phyloP scores from a whole-genome alignment of 2,888 invertebrate genomes.

The Lottia scabra region DNA sequence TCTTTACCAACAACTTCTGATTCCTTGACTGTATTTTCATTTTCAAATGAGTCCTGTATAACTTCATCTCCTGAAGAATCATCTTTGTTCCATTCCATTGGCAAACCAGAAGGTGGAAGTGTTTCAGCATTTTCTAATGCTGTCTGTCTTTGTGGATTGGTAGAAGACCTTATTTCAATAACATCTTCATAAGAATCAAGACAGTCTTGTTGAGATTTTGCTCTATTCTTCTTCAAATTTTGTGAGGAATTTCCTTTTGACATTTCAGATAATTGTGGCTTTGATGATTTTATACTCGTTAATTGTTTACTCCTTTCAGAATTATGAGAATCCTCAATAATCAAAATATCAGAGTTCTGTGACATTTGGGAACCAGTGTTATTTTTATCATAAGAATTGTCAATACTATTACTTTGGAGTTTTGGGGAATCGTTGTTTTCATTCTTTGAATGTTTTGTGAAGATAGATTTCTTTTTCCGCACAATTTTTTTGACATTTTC shows the following conservation, averaged over 20 bases:
- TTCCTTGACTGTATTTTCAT: slow-evolving; percentile 5
- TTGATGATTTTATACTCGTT: no score
- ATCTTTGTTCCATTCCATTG: background rate
- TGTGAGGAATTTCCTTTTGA: no score
- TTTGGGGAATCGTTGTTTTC: no score
- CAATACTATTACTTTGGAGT: no score
- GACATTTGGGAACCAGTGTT: no score
- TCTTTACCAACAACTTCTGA: slow-evolving; percentile 4
- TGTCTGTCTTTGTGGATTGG: background rate
- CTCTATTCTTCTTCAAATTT: background rate
- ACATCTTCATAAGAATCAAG: background rate
- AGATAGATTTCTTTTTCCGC: no score
- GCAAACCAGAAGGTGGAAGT: background rate
- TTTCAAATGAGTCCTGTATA: background rate
- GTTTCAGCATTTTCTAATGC: background rate
- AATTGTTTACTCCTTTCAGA: no score
- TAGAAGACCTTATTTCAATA: background rate
- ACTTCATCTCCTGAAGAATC: background rate
- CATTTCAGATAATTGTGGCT: no score
- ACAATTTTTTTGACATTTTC: no score
- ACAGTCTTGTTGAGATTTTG: background rate
- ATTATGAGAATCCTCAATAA: background rate
- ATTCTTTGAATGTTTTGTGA: no score
- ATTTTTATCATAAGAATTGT: no score
- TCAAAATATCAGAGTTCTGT: no score